A percentile compares a stretch with the other conserved stretches of the same genome.
Conservation (phyloP, 1,140 invertebrate species). For the Drosophila orosa region DNA sequence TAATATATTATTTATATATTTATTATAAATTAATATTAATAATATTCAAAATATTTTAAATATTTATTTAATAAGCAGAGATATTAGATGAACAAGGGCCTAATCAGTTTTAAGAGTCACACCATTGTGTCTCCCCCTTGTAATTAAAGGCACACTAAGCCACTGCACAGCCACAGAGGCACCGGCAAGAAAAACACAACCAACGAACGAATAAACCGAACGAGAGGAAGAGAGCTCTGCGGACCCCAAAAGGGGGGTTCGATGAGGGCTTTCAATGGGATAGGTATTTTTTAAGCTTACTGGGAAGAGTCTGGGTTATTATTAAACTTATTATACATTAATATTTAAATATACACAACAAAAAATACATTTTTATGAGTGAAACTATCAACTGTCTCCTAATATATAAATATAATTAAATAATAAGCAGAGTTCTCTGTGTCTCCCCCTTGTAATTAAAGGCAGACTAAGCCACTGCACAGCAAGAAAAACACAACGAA, state of each 20-base stretch:
- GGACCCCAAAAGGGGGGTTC: too few species aligned
- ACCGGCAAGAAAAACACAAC: conserved; percentile 63
- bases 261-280: too few species aligned
- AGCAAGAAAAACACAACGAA: conserved; percentile 65
- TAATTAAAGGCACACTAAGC: background rate
- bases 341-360: too few species aligned
- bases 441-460: background rate
- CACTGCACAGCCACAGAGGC: conserved; percentile 28
- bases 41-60: too few species aligned
- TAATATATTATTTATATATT: background rate
- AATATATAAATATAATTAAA: too few species aligned
- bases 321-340: too few species aligned
- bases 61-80: background rate
- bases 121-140: background rate
- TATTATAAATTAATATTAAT: background rate
- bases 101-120: background rate
- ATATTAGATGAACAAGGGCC: background rate
- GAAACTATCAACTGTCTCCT: too few species aligned
- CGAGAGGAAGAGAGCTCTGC: too few species aligned
- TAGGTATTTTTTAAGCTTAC: too few species aligned
- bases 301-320: too few species aligned
- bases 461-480: conserved; percentile 10
- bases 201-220: conserved; percentile 29
- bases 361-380: too few species aligned
- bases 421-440: too few species aligned